Conservation (phyloP, 1,140 invertebrate species). For the Hestina assimilis region DNA sequence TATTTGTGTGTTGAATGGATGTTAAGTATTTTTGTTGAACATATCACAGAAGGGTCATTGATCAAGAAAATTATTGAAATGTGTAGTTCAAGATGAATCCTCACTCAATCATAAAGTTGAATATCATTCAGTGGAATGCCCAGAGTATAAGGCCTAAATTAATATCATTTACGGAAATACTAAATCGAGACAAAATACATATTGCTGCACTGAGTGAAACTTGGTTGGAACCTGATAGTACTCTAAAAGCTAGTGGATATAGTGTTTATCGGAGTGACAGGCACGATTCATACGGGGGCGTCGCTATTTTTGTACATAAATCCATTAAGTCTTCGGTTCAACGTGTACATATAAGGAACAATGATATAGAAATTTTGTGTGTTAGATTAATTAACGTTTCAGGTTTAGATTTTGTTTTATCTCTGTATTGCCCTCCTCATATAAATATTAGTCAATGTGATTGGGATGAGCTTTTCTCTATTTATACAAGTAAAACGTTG, state of each 20-base stretch:
- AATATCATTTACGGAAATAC: too few species aligned
- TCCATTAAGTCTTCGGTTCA: conserved; percentile 14
- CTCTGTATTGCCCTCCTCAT: conserved; percentile 8
- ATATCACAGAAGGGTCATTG: not conserved
- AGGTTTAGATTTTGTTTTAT: not conserved
- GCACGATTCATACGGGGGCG: conserved; percentile 32
- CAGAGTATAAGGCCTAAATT: too few species aligned
- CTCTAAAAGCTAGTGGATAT: conserved; percentile 19
- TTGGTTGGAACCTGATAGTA: too few species aligned
- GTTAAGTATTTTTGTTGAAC: not conserved
- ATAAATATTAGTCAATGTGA: conserved; percentile 9
- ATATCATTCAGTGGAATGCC: too few species aligned
- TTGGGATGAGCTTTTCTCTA: conserved; percentile 26
- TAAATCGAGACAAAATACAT: too few species aligned
- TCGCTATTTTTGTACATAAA: conserved; percentile 27
- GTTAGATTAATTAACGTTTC: conserved; percentile 5
- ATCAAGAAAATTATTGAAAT: too few species aligned
- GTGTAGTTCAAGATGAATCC: too few species aligned
- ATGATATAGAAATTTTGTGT: not conserved
- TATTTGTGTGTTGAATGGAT: not conserved
- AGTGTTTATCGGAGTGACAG: conserved; percentile 33
- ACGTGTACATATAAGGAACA: not conserved
- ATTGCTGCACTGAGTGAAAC: too few species aligned
- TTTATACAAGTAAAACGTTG: conserved; percentile 8
- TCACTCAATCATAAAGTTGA: too few species aligned